Percentiles rank a stretch among this genome's conserved stretches.
Conservation (phyloP, 2,113 vertebrate species). For the Austrofundulus limnaeus region DNA sequence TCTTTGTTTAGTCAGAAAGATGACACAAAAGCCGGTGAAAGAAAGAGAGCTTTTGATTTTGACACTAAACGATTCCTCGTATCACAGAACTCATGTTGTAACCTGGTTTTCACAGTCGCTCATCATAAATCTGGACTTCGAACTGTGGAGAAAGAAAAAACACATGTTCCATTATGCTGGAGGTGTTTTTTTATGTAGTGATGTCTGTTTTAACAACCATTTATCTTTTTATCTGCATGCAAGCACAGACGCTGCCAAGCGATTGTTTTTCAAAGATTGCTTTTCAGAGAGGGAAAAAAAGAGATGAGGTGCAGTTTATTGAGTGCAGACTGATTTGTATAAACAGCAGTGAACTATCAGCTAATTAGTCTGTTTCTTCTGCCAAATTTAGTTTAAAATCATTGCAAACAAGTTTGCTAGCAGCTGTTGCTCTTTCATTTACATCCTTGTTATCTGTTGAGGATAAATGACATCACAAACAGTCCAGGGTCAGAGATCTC, state of each 20-base stretch:
- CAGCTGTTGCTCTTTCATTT: constrained; percentile 19
- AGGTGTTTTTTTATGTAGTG: constrained; percentile 40
- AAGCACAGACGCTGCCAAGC: constrained; percentile 1
- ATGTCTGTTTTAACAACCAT: constrained; percentile 30
- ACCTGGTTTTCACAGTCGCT: constrained; percentile 11
- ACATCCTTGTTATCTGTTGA: constrained; percentile 30
- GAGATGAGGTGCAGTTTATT: constrained; percentile 25
- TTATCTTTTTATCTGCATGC: constrained; percentile 30
- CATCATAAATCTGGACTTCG: constrained; percentile 51
- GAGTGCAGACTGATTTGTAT: constrained; percentile 28
- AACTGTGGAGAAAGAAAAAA: constrained; percentile 34
- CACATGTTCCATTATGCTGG: constrained; percentile 51
- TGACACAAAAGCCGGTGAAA: constrained; percentile 21
- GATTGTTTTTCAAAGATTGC: constrained; percentile 41
- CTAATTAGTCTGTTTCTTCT: constrained; percentile 11
- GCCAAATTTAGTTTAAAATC: constrained; percentile 42
- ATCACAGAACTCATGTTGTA: constrained; percentile 14
- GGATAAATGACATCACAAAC: constrained; percentile 23
- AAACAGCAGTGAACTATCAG: constrained; percentile 20
- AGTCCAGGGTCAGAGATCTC: constrained; percentile 12
- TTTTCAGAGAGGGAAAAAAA: constrained; percentile 43
- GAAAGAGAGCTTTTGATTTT: constrained; percentile 10
- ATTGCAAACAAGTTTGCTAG: constrained; percentile 31
- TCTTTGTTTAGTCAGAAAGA: constrained; percentile 36
- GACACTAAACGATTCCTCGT: constrained; percentile 40